phyloP scores from a whole-genome alignment of 1,140 invertebrate genomes.

The Euschistus heros region DNA sequence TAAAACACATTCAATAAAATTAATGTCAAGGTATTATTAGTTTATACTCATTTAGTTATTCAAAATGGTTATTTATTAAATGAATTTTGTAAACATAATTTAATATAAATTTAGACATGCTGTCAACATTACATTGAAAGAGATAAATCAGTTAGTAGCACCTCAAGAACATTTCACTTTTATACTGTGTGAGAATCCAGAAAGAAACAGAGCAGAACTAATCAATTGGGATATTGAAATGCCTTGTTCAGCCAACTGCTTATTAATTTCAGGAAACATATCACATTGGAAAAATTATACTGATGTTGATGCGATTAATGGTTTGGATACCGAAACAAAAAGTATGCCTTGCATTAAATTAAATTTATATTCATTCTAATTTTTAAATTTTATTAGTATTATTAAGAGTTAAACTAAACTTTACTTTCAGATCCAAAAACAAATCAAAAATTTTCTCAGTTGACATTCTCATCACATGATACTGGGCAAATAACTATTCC shows the following conservation, averaged over 20 bases:
- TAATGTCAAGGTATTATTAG: constrained; percentile 32
- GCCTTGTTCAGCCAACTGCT: constrained; percentile 36
- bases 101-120: constrained; percentile 37
- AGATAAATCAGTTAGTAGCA: constrained; percentile 36
- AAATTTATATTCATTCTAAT: constrained; percentile 10
- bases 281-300: constrained; percentile 46
- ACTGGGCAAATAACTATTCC: constrained; percentile 44
- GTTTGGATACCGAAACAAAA: constrained; percentile 39
- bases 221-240: constrained; percentile 13
- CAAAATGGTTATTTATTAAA: background rate
- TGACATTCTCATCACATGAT: constrained; percentile 34
- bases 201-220: constrained; percentile 5
- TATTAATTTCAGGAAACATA: constrained; percentile 52
- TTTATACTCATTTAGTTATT: background rate
- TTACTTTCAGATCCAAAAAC: constrained; percentile 43
- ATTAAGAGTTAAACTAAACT: background rate
- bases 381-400: constrained; percentile 9
- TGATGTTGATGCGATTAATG: constrained; percentile 32
- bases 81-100: no score
- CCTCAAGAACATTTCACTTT: constrained; percentile 24
- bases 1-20: constrained; percentile 39
- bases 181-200: constrained; percentile 24
- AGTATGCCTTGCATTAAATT: constrained; percentile 10
- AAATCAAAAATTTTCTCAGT: constrained; percentile 48
- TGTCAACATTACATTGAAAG: constrained; percentile 41